Base-by-base conservation (phyloP, 2,888 invertebrate species). In the Ophioninae sp. region DNA sequence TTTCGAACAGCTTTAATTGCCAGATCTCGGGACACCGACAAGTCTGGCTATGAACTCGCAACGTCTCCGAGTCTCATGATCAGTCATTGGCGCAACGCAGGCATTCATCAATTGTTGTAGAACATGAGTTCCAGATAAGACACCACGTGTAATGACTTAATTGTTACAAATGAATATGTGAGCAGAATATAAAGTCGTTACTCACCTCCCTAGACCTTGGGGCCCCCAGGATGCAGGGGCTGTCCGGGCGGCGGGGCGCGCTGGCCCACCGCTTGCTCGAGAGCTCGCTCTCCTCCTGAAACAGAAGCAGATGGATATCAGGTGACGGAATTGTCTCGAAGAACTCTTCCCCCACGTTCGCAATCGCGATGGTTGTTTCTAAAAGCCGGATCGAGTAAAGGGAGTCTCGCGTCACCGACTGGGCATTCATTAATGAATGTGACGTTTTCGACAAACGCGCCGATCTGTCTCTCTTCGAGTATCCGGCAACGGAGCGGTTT, bases 281-380 rank as follows among this genome's bases (percentile, higher is more conserved):
- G 93, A 94, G 93, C 94, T 95, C 95, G 93, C 95, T 95, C 92
- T 95, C 96, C 94, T 96, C 96, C 96, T 96, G 93, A 13, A 95
- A 95, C 89, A 94, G 93, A 20, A 83, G 85, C 44, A 59, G 7
- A 21, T 59, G 20, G 59, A 20, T 21, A 21, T 59, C 21, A 59
- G 20, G 21, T 59, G 20, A 21, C 6, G 59, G 7, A 59, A 8
- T 59, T 59, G 59, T 59, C 21, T 7, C 21, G 10, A 59, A 59
- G 21, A 59, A 21, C 7, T 59, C 8, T 6, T 21, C 8, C 1
- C 59, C 21, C 7, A 21, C 59, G 59, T 21, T 21, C 7, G 8
- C 20, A 20, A 21, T 6, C 17, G 20, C 6, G 10, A 59, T 21
- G 20, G 20, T 20, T 17, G 20, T 21, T 59, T 59, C 17, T 1